Evolutionary conservation across 2,797 vertebrate genomes (phyloP), one percentile per base, ranked within the genome.

Genomic region (Molossus alvarezi): DNA sequence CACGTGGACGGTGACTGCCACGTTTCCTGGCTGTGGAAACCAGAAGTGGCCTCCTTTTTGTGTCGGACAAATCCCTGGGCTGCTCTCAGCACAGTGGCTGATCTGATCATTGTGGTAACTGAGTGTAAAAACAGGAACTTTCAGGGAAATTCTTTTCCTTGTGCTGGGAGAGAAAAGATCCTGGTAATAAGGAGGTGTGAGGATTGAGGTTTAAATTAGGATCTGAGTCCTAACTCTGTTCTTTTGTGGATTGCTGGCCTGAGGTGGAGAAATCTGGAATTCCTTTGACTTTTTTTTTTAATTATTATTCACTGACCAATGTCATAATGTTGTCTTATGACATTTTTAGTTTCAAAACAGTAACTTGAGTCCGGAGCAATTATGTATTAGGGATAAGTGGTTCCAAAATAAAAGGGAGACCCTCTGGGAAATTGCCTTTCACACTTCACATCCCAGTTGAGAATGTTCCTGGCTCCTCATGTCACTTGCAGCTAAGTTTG

Each of bases 71-170:
- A 33, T 73, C 14, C 29, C 33, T 57, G 10, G 13, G 10, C 29
- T 81, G 5, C n/a, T 81, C 53, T 69, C 9, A 69, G 6, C 17
- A 21, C 55, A 81, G 4, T 18, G 62, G 27, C 45, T 83, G 69
- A 57, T n/a, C 2, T 1, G 27, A 25, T 72, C 60, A 3, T 20
- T n/a, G 6, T 1, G 7, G 9, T 57, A 67, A 57, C 51, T 9
- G 6, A 75, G 18, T 58, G 1, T 58, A 48, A 62, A 80, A 57
- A 29, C 21, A 58, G 51, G 2, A 60, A 65, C 17, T 86, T 84
- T 55, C 6, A n/a, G 71, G n/a, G 20, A 82, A 83, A 29, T 45
- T 72, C n/a, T 73, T 88, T 95, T 72, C 69, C 69, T 82, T 48
- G 21, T 27, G 15, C 65, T 37, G 23, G 48, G 27, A 88, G 8